Evolutionary conservation across 2,113 vertebrate genomes (phyloP).

Genomic region (Carettochelys insculpta): DNA sequence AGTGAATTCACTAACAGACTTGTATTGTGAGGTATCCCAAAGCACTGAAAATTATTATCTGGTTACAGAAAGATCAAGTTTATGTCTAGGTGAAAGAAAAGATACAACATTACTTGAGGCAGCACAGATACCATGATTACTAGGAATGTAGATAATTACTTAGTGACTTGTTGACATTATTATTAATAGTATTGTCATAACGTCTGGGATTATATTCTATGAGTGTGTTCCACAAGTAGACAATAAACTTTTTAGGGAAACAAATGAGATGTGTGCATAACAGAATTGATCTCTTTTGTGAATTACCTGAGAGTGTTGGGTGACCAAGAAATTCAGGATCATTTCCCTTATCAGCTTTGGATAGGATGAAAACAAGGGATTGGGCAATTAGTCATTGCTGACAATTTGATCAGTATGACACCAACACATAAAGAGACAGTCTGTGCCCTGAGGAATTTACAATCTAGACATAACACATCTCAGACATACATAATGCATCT

Average conservation of each 20-base stretch:
- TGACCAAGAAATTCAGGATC: neutral
- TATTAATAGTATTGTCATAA: neutral
- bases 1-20: neutral
- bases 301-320: neutral
- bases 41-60: neutral
- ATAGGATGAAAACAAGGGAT: neutral
- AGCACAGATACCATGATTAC: constrained; percentile 10
- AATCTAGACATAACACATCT: constrained; percentile 56
- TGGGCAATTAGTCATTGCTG: neutral
- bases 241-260: constrained; percentile 43
- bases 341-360: constrained; percentile 59
- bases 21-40: accelerated
- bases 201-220: neutral
- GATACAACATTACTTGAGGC: neutral
- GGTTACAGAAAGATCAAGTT: neutral
- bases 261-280: neutral
- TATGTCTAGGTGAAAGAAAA: constrained; percentile 1
- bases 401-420: constrained; percentile 28
- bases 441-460: constrained; percentile 55
- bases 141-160: neutral
- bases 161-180: neutral
- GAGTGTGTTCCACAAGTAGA: neutral
- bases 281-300: neutral
- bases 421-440: constrained; percentile 56
- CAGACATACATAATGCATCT: constrained; percentile 42